Conservation (phyloP, 2,888 invertebrate species). For the Stratiomys singularior region DNA sequence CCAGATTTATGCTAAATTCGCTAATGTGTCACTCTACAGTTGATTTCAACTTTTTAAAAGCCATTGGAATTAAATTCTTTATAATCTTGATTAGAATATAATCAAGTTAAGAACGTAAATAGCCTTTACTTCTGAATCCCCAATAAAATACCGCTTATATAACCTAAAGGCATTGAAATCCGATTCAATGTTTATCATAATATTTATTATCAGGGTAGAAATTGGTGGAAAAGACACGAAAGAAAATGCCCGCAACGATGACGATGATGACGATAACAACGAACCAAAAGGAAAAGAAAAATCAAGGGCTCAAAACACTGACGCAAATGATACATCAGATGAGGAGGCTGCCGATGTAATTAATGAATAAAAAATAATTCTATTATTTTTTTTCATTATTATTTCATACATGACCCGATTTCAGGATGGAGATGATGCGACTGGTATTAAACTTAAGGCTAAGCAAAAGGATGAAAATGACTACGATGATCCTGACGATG, state of each 20-base stretch:
- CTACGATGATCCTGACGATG: slow-evolving; percentile 74
- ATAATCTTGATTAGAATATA: too few species aligned
- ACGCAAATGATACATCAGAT: slow-evolving; percentile 63
- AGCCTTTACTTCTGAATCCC: too few species aligned
- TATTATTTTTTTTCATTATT: neutral
- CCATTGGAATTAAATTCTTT: too few species aligned
- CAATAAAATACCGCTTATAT: too few species aligned
- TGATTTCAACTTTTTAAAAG: too few species aligned
- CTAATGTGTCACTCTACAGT: too few species aligned
- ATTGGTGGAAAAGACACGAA: slow-evolving; percentile 59
- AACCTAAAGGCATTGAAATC: too few species aligned
- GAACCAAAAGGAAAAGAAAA: slow-evolving; percentile 58
- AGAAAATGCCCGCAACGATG: slow-evolving; percentile 61
- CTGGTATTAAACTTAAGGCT: slow-evolving; percentile 67
- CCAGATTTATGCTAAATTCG: too few species aligned
- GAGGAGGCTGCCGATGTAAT: slow-evolving; percentile 57
- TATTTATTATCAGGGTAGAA: slow-evolving; percentile 62
- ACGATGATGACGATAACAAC: slow-evolving; percentile 59
- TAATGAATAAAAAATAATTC: slow-evolving; percentile 28
- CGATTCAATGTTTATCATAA: slow-evolving; percentile 32
- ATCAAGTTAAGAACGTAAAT: too few species aligned
- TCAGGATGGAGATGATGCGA: slow-evolving; percentile 63
- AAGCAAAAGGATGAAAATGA: slow-evolving; percentile 72
- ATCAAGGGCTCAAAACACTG: slow-evolving; percentile 58
- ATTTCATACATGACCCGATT: neutral